These are phyloP conservation scores for Micronisus gabar DNA, from an alignment of 2,113 vertebrate genomes.

Conservation along the genomic window DNA sequence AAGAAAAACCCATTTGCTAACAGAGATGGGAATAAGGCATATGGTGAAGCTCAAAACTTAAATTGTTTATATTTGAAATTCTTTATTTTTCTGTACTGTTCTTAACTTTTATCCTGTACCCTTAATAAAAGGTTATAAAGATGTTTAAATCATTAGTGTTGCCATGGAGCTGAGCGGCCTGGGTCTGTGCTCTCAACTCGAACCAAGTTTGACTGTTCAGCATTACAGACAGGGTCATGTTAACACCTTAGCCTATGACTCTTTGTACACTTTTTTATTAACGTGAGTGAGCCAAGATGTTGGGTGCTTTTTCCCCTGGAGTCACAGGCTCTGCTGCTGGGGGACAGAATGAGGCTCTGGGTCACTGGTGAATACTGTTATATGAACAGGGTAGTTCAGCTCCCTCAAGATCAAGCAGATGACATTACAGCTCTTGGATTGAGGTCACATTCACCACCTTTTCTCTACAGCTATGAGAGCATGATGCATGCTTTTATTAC, in stretches of 20 bases:
- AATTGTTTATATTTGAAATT: not conserved
- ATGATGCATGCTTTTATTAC: not conserved
- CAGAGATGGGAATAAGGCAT: not conserved
- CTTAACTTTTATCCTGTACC: not conserved
- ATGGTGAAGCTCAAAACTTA: not conserved
- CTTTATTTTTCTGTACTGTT: not conserved
- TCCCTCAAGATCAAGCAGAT: not conserved
- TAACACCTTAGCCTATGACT: not conserved
- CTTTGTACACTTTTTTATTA: not conserved
- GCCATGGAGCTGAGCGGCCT: not conserved
- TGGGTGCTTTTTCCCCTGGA: not conserved
- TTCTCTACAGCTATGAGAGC: not conserved
- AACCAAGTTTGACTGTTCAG: not conserved
- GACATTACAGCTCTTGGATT: constrained; percentile 5
- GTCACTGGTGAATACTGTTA: not conserved
- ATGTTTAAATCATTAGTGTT: constrained; percentile 20
- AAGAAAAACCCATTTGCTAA: not conserved
- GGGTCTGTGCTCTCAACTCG: not conserved
- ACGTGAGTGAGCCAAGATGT: not conserved
- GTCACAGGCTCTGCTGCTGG: not conserved
- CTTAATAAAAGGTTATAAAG: not conserved
- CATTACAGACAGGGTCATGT: not conserved
- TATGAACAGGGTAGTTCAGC: not conserved
- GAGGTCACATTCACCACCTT: not conserved
- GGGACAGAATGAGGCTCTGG: not conserved